Evolutionary conservation across 2,113 vertebrate species (phyloP).

Genomic region (Burhinus bistriatus): DNA sequence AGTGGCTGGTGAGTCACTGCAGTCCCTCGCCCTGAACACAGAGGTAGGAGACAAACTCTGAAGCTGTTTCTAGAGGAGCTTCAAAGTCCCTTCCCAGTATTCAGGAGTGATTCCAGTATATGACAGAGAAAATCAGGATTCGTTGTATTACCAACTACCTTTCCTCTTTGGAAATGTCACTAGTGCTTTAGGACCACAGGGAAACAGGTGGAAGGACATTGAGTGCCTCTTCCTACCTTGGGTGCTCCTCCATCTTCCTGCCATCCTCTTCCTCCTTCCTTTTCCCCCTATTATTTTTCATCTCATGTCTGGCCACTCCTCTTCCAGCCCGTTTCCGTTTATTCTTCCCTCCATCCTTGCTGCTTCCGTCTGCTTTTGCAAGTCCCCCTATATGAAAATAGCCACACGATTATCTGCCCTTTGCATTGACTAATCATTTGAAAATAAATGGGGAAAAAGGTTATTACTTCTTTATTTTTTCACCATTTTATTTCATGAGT

Average conservation of each 20-base stretch:
- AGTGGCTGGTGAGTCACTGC: no score
- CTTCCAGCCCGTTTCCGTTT: neutral
- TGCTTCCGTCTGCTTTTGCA: neutral
- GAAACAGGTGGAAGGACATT: neutral
- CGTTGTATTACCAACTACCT: neutral
- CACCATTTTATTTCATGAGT: neutral
- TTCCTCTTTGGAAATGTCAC: neutral
- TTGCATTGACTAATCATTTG: neutral
- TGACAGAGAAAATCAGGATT: neutral
- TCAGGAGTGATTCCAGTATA: neutral
- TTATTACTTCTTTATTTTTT: neutral
- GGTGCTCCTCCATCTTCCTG: neutral
- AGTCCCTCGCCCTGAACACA: accelerated
- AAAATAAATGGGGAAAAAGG: neutral
- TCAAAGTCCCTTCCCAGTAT: neutral
- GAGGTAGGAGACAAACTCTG: neutral
- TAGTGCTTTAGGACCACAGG: neutral
- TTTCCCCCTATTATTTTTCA: neutral
- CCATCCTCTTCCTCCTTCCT: neutral
- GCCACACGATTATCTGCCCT: neutral
- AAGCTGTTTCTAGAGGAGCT: neutral
- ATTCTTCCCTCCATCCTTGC: neutral
- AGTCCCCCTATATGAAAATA: neutral
- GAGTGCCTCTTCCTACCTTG: neutral
- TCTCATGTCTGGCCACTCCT: neutral